phyloP scores from a whole-genome alignment of 2,888 invertebrate genomes.

The Ichneumoninae sp. region DNA sequence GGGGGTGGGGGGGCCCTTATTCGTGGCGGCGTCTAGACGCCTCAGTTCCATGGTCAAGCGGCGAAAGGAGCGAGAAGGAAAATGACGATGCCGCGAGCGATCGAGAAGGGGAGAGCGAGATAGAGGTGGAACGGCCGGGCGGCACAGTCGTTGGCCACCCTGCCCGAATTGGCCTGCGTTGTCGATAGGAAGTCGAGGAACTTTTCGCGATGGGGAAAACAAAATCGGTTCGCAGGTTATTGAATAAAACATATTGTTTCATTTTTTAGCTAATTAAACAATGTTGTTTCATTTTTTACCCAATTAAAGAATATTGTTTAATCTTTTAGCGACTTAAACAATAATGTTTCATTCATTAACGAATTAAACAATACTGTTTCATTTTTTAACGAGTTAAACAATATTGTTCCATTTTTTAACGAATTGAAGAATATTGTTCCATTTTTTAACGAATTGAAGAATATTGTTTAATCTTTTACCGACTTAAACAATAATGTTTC shows the following conservation, averaged over 20 bases:
- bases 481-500: not conserved
- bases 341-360: not conserved
- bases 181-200: not conserved
- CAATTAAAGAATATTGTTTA: not conserved
- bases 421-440: not conserved
- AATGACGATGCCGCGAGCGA: constrained; percentile 22
- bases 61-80: constrained; percentile 2
- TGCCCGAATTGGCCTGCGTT: not conserved
- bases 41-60: constrained; percentile 13
- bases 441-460: no score
- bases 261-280: not conserved
- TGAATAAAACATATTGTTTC: not conserved
- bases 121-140: not conserved
- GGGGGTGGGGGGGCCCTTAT: no score
- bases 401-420: not conserved
- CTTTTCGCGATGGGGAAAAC: not conserved
- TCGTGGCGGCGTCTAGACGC: constrained; percentile 45
- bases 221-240: not conserved
- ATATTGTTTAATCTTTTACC: no score
- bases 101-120: constrained; percentile 3
- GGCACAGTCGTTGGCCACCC: constrained; percentile 4
- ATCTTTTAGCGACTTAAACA: not conserved
- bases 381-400: no score
- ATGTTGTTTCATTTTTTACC: not conserved
- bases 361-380: no score